These are phyloP conservation scores for Phalacrocorax pelagicus DNA, from an alignment of 2,113 vertebrate species.

Conservation along the genomic window DNA sequence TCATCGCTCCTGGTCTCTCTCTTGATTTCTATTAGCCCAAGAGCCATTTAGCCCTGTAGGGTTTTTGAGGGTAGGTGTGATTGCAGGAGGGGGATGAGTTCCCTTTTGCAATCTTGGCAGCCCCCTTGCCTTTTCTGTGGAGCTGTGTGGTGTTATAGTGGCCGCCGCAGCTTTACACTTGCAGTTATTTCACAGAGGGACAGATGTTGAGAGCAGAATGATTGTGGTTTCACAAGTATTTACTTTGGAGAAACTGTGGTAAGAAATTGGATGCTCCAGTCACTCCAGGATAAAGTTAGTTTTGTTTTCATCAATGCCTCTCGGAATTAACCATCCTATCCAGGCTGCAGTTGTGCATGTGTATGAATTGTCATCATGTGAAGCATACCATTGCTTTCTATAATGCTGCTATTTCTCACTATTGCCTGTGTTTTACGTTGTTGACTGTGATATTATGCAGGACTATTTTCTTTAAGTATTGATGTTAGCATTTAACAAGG, in stretches of 20 bases:
- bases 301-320: not conserved
- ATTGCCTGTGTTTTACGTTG: not conserved
- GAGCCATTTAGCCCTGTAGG: not conserved
- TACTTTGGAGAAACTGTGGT: not conserved
- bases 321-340: not conserved
- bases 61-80: not conserved
- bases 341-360: not conserved
- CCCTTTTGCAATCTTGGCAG: not conserved
- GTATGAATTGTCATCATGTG: not conserved
- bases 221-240: not conserved
- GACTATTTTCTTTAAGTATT: not conserved
- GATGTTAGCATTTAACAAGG: not conserved
- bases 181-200: not conserved
- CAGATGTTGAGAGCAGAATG: not conserved
- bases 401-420: not conserved
- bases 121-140: not conserved
- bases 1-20: not conserved
- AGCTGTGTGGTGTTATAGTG: not conserved
- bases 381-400: not conserved
- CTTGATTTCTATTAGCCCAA: not conserved
- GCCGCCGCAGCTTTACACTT: not conserved
- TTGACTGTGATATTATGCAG: not conserved
- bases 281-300: not conserved
- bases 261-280: not conserved
- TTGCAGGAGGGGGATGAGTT: accelerated